A percentile compares a stretch with the other conserved stretches of the same genome.
Conservation (phyloP, 2,888 invertebrate genomes). For the Hybos culiciformis region DNA sequence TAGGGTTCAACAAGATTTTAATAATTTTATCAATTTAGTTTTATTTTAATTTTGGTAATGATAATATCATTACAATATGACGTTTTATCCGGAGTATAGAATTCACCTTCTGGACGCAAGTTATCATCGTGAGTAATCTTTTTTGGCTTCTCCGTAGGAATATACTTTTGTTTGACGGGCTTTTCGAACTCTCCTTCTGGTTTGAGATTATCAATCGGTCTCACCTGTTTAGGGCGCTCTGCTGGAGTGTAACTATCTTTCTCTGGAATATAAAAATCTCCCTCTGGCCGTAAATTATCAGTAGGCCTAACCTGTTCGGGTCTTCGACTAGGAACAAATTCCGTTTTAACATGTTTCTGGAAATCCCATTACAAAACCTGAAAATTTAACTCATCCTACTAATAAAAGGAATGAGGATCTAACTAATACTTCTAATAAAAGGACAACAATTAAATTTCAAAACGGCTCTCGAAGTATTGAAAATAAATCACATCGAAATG, state of each 20-base stretch:
- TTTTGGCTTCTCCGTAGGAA: conserved; percentile 27
- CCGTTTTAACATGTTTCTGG: conserved; percentile 28
- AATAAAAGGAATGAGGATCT: too few relatives aligned
- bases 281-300: conserved; percentile 45
- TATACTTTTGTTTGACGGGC: conserved; percentile 31
- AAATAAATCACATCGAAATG: too few relatives aligned
- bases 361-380: too few relatives aligned
- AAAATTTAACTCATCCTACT: too few relatives aligned
- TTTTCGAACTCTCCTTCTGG: conserved; percentile 38
- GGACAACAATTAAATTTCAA: too few relatives aligned
- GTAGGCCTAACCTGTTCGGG: conserved; percentile 36
- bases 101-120: conserved; percentile 43
- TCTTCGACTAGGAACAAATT: conserved; percentile 31
- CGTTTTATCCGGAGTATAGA: conserved; percentile 37
- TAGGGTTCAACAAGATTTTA: too few relatives aligned
- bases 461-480: too few relatives aligned
- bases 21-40: too few relatives aligned
- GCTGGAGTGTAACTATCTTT: conserved; percentile 37
- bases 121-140: conserved; percentile 36
- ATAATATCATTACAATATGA: too few relatives aligned
- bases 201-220: conserved; percentile 35
- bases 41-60: too few relatives aligned
- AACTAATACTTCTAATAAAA: too few relatives aligned
- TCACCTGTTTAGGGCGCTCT: conserved; percentile 25
- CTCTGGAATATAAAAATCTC: conserved; percentile 37